phyloP scores from a whole-genome alignment of 2,797 vertebrate genomes.

The Hippocampus kuda region DNA sequence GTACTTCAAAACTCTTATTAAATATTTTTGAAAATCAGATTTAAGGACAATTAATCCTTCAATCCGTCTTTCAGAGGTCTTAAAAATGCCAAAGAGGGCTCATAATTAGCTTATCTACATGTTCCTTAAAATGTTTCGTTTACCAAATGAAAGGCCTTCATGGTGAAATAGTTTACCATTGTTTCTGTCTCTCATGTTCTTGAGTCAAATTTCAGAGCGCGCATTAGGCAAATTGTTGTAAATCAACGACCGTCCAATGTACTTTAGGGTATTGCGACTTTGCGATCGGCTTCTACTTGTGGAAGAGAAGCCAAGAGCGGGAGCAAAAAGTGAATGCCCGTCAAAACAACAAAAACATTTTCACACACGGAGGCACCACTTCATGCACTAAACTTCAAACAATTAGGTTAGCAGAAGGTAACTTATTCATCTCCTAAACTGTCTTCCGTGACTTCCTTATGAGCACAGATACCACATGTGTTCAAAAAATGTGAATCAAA shows the following conservation, averaged over 20 bases:
- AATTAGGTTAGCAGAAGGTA: neutral
- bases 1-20: too few relatives aligned
- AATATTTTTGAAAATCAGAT: too few relatives aligned
- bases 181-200: neutral
- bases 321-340: too few relatives aligned
- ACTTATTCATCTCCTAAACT: neutral
- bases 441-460: neutral
- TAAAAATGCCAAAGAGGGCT: neutral
- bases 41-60: neutral
- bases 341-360: too few relatives aligned
- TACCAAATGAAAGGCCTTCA: neutral
- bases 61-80: neutral
- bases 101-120: neutral
- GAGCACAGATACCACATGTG: neutral
- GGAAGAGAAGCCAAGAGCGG: too few relatives aligned
- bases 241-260: too few relatives aligned
- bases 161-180: neutral
- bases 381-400: neutral
- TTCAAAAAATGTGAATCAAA: conserved; percentile 29
- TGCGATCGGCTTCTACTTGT: too few relatives aligned
- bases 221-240: neutral
- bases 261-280: too few relatives aligned
- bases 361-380: too few relatives aligned
- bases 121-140: too few relatives aligned
- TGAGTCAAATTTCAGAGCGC: neutral